Evolutionary conservation across 2,113 vertebrate species (phyloP).

Genomic region (Chaetura pelagica): DNA sequence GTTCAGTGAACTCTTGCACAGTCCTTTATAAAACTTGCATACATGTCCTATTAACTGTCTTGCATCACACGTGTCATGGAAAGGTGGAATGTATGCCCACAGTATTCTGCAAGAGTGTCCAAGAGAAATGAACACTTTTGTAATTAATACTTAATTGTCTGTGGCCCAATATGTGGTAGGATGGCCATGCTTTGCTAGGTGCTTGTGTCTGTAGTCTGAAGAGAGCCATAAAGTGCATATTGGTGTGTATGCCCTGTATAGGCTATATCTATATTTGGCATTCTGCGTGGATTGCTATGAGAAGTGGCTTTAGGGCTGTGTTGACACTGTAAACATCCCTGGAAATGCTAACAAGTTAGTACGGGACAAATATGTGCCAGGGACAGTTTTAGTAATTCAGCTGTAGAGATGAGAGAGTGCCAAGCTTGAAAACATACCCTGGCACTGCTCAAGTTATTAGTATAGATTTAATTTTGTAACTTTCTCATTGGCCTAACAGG

Average conservation of each 20-base stretch:
- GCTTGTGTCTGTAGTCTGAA: neutral
- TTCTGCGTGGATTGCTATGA: neutral
- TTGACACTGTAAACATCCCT: neutral
- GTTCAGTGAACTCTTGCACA: neutral
- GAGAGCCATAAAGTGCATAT: neutral
- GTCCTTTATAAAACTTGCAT: conserved; percentile 26
- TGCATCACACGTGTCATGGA: neutral
- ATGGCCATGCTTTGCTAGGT: neutral
- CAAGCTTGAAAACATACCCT: neutral
- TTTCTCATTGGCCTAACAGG: neutral
- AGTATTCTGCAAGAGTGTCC: neutral
- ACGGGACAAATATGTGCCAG: neutral
- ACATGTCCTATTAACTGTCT: neutral
- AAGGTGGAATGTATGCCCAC: neutral
- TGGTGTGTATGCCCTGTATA: neutral
- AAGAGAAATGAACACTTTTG: neutral
- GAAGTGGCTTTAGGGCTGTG: neutral
- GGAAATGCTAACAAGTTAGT: neutral
- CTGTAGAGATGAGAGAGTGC: neutral
- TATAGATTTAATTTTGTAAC: neutral
- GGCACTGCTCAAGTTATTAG: neutral
- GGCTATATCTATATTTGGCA: neutral
- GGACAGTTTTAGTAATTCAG: neutral
- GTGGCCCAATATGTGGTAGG: neutral
- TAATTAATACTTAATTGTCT: neutral